Evolutionary conservation across 2,888 invertebrate species (phyloP).

Genomic region (Pseudococcus viburni): DNA sequence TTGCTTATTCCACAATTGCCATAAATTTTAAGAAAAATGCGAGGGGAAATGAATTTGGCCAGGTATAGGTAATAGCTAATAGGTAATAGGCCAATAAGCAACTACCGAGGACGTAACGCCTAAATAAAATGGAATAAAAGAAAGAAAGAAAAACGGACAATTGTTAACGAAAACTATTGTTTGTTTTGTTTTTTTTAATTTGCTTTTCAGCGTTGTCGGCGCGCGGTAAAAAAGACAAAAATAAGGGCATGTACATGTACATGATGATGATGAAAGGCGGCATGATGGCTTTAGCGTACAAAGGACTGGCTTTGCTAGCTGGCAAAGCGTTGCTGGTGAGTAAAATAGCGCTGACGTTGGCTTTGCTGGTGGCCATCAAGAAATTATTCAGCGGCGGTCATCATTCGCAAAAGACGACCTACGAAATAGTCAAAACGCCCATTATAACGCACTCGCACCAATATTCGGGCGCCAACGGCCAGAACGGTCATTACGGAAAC

Average conservation of each 20-base stretch:
- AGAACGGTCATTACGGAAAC: conserved; percentile 69
- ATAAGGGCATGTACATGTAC: conserved; percentile 77
- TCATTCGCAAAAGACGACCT: conserved; percentile 80
- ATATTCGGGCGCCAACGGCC: conserved; percentile 75
- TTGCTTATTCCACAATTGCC: too few species aligned
- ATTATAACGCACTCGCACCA: conserved; percentile 84
- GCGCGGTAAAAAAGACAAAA: conserved; percentile 78
- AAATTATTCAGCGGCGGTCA: conserved; percentile 75
- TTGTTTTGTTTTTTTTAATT: too few species aligned
- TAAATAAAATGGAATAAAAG: too few species aligned
- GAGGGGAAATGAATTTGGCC: too few species aligned
- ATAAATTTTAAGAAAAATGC: too few species aligned
- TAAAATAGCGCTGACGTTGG: conserved; percentile 70
- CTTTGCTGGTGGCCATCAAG: conserved; percentile 75
- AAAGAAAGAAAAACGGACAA: too few species aligned
- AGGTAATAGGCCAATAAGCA: too few species aligned
- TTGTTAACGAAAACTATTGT: too few species aligned
- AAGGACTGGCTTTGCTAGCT: conserved; percentile 77
- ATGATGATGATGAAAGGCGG: conserved; percentile 81
- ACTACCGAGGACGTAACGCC: too few species aligned
- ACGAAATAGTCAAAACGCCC: conserved; percentile 90
- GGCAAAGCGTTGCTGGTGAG: conserved; percentile 70
- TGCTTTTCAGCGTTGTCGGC: conserved; percentile 70
- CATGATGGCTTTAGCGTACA: conserved; percentile 82
- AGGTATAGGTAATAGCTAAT: too few species aligned